Evolutionary conservation across 2,797 vertebrate species (phyloP).

Genomic region (Pseudopleuronectes americanus): DNA sequence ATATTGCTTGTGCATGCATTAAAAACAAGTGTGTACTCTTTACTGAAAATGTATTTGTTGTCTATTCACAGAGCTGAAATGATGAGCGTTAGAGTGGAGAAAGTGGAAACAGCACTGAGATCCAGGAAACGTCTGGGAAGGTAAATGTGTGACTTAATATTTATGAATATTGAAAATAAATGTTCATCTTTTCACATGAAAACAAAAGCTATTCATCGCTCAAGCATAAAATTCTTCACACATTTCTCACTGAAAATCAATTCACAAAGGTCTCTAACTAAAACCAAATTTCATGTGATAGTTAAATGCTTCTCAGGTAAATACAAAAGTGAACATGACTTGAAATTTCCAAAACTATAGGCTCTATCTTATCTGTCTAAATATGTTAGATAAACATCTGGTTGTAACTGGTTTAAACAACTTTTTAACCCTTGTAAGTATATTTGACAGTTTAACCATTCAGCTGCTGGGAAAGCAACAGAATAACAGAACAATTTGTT

Average conservation of each 20-base stretch:
- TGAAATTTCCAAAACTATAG: not conserved
- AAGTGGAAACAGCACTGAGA: not conserved
- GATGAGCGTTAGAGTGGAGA: slow-evolving; percentile 1
- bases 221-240: too few relatives aligned
- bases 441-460: too few relatives aligned
- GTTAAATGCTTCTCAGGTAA: not conserved
- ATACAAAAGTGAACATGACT: not conserved
- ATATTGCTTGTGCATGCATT: not conserved
- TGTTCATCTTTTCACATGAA: not conserved
- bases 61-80: slow-evolving; percentile 4
- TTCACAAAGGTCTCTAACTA: not conserved
- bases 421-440: too few relatives aligned
- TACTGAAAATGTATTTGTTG: not conserved
- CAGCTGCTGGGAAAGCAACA: too few relatives aligned
- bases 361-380: too few relatives aligned
- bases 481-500: too few relatives aligned
- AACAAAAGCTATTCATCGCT: not conserved
- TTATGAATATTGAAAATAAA: slow-evolving; percentile 2
- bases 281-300: not conserved
- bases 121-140: slow-evolving; percentile 14
- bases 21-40: not conserved
- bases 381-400: too few relatives aligned
- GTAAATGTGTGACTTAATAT: slow-evolving; percentile 27
- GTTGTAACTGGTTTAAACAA: too few relatives aligned
- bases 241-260: too few relatives aligned